A percentile compares a stretch with the other conserved stretches of the same genome.
phyloP scores from a whole-genome alignment of 2,888 invertebrate genomes.

The Tanaodytes sp. region DNA sequence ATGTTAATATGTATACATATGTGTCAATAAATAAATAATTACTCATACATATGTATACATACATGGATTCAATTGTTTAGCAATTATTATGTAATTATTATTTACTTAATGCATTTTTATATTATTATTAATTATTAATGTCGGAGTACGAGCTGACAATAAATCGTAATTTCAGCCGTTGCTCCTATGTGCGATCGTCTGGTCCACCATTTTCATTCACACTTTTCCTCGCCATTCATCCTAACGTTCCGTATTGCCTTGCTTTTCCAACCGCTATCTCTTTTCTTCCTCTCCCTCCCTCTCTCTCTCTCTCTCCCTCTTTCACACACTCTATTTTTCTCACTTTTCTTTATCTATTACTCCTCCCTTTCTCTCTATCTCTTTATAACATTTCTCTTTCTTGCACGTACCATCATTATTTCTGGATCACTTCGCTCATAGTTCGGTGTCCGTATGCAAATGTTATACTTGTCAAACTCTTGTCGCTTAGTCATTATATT shows the following conservation, averaged over 20 bases:
- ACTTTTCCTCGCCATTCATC: too few relatives aligned
- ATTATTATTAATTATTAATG: slow-evolving; percentile 69
- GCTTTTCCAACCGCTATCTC: slow-evolving; percentile 33
- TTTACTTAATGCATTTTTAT: slow-evolving; percentile 69
- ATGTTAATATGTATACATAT: slow-evolving; percentile 59
- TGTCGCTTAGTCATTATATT: too few relatives aligned
- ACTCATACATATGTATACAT: slow-evolving; percentile 57
- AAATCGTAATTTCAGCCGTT: slow-evolving; percentile 68
- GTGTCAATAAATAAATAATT: slow-evolving; percentile 24
- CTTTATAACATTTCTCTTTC: neutral
- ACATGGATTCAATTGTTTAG: slow-evolving; percentile 69
- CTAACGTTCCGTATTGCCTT: slow-evolving; percentile 19
- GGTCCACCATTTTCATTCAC: slow-evolving; percentile 34
- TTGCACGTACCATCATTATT: too few relatives aligned
- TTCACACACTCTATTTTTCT: slow-evolving; percentile 3
- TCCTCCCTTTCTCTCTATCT: slow-evolving; percentile 7
- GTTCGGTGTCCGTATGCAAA: slow-evolving; percentile 5
- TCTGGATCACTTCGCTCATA: too few relatives aligned
- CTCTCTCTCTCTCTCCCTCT: slow-evolving; percentile 11
- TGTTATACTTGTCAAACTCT: too few relatives aligned
- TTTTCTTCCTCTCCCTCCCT: slow-evolving; percentile 10
- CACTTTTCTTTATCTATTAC: slow-evolving; percentile 15
- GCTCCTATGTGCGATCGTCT: slow-evolving; percentile 56
- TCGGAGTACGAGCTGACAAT: slow-evolving; percentile 71
- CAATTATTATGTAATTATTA: slow-evolving; percentile 68